A percentile compares a stretch with the other conserved stretches of the same genome.
Evolutionary conservation across 2,113 vertebrate genomes (phyloP).

Genomic region (Maccullochella peelii): DNA sequence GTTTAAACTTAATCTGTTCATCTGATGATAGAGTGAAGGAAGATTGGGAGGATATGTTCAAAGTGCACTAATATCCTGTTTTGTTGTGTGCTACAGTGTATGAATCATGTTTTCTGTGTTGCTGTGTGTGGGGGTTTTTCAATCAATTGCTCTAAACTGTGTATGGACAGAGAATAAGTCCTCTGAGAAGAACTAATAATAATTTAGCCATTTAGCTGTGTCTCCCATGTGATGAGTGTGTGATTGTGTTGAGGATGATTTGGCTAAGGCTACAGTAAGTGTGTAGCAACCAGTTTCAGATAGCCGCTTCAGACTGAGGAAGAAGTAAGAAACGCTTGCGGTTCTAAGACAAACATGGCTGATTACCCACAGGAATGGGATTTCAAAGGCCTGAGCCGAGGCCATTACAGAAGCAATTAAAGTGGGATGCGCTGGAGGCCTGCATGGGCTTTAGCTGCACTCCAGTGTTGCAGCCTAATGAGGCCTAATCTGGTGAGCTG

Average conservation of each 20-base stretch:
- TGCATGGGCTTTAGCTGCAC: constrained; percentile 61
- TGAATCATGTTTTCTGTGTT: constrained; percentile 17
- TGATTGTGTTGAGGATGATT: constrained; percentile 22
- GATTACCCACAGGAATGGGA: constrained; percentile 82
- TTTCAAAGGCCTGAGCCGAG: constrained; percentile 77
- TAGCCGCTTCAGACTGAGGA: constrained; percentile 22
- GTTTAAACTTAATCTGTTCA: neutral
- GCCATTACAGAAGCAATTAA: constrained; percentile 82
- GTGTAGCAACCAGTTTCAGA: constrained; percentile 13
- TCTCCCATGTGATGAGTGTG: neutral
- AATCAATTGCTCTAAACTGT: neutral
- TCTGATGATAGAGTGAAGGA: neutral
- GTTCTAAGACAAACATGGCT: constrained; percentile 79
- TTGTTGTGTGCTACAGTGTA: constrained; percentile 4
- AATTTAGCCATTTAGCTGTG: constrained; percentile 14
- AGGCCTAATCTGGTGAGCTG: constrained; percentile 78
- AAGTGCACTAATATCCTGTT: neutral
- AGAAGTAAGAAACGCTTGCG: constrained; percentile 51
- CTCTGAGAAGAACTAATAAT: constrained; percentile 12
- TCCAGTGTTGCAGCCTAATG: constrained; percentile 74
- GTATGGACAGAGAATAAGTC: neutral
- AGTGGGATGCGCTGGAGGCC: constrained; percentile 72
- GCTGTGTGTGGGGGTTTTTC: neutral
- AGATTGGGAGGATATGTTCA: neutral
- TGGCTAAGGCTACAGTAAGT: constrained; percentile 12